Evolutionary conservation across 2,113 vertebrate genomes (phyloP).

Genomic region (Morone saxatilis): DNA sequence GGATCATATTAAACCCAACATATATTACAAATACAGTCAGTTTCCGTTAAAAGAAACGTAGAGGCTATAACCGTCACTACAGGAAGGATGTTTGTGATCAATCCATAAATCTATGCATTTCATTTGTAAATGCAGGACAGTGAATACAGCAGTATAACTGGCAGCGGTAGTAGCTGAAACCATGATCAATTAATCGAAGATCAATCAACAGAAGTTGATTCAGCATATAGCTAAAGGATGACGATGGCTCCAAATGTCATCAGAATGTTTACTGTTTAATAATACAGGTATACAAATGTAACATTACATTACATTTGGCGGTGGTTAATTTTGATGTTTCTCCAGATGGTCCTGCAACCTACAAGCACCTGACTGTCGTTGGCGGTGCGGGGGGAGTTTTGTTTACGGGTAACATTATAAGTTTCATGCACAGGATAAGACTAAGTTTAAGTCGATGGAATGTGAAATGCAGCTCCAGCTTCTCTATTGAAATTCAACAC

Average conservation of each 20-base stretch:
- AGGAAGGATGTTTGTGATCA: background rate
- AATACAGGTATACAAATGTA: background rate
- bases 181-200: background rate
- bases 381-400: no score
- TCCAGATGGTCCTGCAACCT: no score
- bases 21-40: no score
- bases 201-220: background rate
- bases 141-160: background rate
- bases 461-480: conserved; percentile 4
- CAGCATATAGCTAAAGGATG: background rate
- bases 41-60: background rate
- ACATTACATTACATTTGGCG: background rate
- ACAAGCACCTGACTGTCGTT: no score
- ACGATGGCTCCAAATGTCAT: background rate
- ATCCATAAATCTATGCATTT: no score
- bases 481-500: conserved; percentile 42
- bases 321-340: no score
- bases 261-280: background rate
- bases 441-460: background rate
- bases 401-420: no score
- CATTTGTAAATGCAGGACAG: background rate
- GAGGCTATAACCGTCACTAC: background rate
- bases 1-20: background rate
- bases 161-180: background rate
- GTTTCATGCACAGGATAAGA: background rate